A percentile compares a stretch with the other conserved stretches of the same genome.
Conservation (phyloP, 2,797 vertebrate genomes). For the Xenops minutus region DNA sequence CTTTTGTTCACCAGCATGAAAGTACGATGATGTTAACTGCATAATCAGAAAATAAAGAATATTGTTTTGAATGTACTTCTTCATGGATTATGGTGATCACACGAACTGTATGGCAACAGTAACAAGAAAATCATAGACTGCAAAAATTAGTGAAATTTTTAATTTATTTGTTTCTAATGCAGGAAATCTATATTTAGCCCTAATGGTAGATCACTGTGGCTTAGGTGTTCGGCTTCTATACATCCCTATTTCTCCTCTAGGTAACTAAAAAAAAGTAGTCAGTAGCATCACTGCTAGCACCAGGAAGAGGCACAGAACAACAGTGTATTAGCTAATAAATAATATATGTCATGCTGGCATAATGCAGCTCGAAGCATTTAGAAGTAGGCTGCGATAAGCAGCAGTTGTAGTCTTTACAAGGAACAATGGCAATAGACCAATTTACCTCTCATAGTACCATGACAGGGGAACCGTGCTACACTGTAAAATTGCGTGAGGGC, state of each 20-base stretch:
- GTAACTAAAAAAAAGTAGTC: background rate
- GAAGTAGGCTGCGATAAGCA: background rate
- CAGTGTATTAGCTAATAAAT: slow-evolving; percentile 39
- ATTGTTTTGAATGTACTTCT: background rate
- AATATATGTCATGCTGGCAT: slow-evolving; percentile 11
- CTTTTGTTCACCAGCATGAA: background rate
- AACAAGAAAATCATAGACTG: background rate
- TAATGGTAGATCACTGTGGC: slow-evolving; percentile 24
- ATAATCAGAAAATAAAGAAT: background rate
- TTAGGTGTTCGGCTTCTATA: slow-evolving; percentile 14
- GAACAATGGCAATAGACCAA: background rate
- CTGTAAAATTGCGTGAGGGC: background rate
- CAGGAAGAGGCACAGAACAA: slow-evolving; percentile 8
- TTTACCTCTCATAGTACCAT: background rate
- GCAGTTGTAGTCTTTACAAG: background rate
- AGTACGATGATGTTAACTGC: background rate
- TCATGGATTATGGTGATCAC: background rate
- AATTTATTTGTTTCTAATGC: background rate
- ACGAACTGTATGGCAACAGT: background rate
- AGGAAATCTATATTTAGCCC: slow-evolving; percentile 14
- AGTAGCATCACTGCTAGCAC: slow-evolving; percentile 4
- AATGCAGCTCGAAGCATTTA: background rate
- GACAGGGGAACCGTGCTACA: fast-evolving
- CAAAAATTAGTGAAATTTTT: background rate
- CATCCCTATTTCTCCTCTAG: background rate